phyloP scores from a whole-genome alignment of 2,113 vertebrate genomes.

The Nibea coibor region DNA sequence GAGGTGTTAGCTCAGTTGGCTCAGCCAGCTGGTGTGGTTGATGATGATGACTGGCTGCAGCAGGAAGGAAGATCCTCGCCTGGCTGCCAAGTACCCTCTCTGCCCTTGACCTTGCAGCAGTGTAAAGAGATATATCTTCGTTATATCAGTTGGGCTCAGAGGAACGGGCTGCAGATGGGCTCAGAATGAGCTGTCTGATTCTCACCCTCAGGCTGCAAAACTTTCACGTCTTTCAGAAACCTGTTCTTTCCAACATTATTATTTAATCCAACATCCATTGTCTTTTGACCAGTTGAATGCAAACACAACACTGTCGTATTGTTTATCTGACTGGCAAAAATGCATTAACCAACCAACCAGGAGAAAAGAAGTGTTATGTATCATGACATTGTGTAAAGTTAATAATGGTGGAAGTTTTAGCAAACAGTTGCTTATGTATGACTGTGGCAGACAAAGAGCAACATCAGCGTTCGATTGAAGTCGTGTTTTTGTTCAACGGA shows the following conservation, averaged over 20 bases:
- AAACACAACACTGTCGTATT: not conserved
- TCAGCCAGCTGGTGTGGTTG: constrained; percentile 28
- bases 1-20: constrained; percentile 36
- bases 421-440: not conserved
- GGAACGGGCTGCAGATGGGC: constrained; percentile 23
- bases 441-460: not conserved
- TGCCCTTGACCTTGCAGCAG: constrained; percentile 64
- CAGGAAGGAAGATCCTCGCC: constrained; percentile 28
- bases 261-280: not conserved
- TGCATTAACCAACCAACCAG: not conserved
- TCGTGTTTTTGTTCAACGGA: not conserved
- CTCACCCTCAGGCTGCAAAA: not conserved
- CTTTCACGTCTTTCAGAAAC: not conserved
- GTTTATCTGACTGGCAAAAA: not conserved
- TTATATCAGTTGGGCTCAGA: constrained; percentile 24
- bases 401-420: too few species aligned
- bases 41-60: constrained; percentile 33
- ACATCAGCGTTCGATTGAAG: not conserved
- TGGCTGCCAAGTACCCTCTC: constrained; percentile 41
- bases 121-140: constrained; percentile 41
- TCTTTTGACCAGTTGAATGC: not conserved
- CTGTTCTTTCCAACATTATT: not conserved
- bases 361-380: not conserved
- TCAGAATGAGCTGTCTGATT: constrained; percentile 4
- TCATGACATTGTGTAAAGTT: not conserved